Evolutionary conservation across 2,888 invertebrate genomes (phyloP), one percentile per base, ranked within the genome.

Genomic region (Globia sparganii): DNA sequence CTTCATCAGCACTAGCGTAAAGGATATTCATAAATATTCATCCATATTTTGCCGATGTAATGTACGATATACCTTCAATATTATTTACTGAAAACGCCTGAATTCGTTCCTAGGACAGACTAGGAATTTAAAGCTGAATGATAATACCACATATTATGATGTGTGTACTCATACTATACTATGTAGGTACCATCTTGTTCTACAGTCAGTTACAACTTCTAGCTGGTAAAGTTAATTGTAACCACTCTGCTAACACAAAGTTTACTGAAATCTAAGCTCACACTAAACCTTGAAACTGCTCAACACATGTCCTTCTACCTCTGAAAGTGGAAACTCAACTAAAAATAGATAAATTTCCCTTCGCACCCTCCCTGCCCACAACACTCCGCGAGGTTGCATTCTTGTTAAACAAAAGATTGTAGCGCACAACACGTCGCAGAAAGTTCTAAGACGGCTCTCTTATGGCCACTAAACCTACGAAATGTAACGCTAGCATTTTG

Each of bases 351-450:
- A 85, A 83, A 81, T 87, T 86, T 86, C 80, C 74, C 82, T 88
- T 87, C 84, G 71, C 85, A 78, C 83, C 81, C 86, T 77, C 77
- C 37, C 75, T 85, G 84, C 84, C 86, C 87, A 87, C 90, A 91
- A 90, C 88, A 89, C 87, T 87, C 84, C 88, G 83, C 86, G 88
- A 88, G 90, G 89, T 86, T 80, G 91, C 90, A 92, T 92, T 93
- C 94, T 93, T 92, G 81, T 78, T 87, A 87, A 92, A 94, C 94
- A 94, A 94, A 94, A 93, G 94, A 88, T 91, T 90, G 80, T 86
- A 82, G 91, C 91, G 86, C 89, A 90, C 90, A 91, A 90, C 89
- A 88, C 87, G 80, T 61, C 77, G 81, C 77, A 81, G 76, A 81
- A 83, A 85, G 58, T 82, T 82, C 82, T 83, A 84, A 87, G 87